Evolutionary conservation across 2,888 invertebrate species (phyloP).

Genomic region (Desoria tigrina): DNA sequence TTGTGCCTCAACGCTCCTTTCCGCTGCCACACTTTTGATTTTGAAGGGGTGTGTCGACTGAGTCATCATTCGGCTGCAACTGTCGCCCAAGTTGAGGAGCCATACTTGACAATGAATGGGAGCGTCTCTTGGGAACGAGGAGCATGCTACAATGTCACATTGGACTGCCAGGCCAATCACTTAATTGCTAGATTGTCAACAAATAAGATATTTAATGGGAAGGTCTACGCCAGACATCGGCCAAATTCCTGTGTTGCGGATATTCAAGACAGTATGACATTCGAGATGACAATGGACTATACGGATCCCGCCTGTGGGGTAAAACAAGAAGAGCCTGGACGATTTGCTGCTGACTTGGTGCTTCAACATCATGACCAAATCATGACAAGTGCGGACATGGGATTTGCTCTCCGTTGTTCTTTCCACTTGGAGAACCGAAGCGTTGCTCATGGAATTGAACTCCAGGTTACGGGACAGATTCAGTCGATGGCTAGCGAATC

Average conservation of each 20-base stretch:
- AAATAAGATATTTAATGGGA: conserved; percentile 59
- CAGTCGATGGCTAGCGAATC: conserved; percentile 56
- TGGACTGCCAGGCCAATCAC: conserved; percentile 58
- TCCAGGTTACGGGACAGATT: conserved; percentile 56
- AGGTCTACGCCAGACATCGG: conserved; percentile 59
- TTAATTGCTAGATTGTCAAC: conserved; percentile 59
- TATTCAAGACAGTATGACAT: conserved; percentile 57
- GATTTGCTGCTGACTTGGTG: conserved; percentile 58
- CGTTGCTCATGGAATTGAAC: conserved; percentile 57
- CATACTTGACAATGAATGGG: conserved; percentile 57
- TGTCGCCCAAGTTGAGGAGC: conserved; percentile 57
- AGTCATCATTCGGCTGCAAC: conserved; percentile 58
- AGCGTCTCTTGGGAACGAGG: conserved; percentile 58
- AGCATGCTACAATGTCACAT: conserved; percentile 58
- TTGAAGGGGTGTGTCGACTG: conserved; percentile 58
- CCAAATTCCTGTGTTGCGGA: conserved; percentile 59
- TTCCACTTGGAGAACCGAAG: conserved; percentile 59
- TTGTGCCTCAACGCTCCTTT: conserved; percentile 57
- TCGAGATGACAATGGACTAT: conserved; percentile 58
- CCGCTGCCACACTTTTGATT: conserved; percentile 59
- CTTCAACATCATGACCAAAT: conserved; percentile 59
- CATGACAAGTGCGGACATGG: conserved; percentile 59
- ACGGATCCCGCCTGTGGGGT: conserved; percentile 59
- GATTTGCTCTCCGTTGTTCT: conserved; percentile 59
- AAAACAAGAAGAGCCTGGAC: conserved; percentile 56